Conservation (phyloP, 2,888 invertebrate genomes). For the Carterocephalus palaemon region DNA sequence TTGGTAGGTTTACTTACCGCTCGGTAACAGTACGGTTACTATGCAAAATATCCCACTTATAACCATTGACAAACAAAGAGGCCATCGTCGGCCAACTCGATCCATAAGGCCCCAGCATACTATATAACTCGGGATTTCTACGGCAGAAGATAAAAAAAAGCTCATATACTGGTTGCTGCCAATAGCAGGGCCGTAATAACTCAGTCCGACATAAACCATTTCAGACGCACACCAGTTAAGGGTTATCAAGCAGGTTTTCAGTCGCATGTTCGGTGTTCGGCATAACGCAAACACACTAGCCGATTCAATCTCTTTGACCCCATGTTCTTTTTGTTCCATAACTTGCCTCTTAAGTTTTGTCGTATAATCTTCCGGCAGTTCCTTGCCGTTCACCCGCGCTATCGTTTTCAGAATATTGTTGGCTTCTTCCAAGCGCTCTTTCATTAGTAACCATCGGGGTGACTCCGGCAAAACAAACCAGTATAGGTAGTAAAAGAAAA, state of each 20-base stretch:
- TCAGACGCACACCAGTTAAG: constrained; percentile 96
- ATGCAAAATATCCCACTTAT: constrained; percentile 91
- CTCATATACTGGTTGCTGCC: constrained; percentile 93
- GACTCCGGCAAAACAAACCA: constrained; percentile 94
- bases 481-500: constrained; percentile 89
- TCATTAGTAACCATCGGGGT: constrained; percentile 93
- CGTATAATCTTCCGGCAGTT: constrained; percentile 85
- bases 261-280: constrained; percentile 91
- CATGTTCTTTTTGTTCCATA: constrained; percentile 80
- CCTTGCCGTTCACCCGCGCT: constrained; percentile 87
- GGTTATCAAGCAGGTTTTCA: constrained; percentile 91
- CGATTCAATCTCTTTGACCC: constrained; percentile 51
- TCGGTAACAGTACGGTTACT: constrained; percentile 88
- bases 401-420: constrained; percentile 86
- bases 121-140: constrained; percentile 93
- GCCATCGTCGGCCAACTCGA: constrained; percentile 92
- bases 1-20: constrained; percentile 72
- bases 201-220: constrained; percentile 94
- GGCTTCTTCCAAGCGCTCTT: constrained; percentile 89
- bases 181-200: constrained; percentile 93
- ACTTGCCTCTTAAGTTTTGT: constrained; percentile 86
- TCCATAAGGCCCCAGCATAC: constrained; percentile 94
- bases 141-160: constrained; percentile 90
- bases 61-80: constrained; percentile 90
- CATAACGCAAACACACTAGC: constrained; percentile 82